A percentile compares a stretch with the other conserved stretches of the same genome.
phyloP scores from a whole-genome alignment of 2,113 vertebrate genomes.

The Xenopus laevis region DNA sequence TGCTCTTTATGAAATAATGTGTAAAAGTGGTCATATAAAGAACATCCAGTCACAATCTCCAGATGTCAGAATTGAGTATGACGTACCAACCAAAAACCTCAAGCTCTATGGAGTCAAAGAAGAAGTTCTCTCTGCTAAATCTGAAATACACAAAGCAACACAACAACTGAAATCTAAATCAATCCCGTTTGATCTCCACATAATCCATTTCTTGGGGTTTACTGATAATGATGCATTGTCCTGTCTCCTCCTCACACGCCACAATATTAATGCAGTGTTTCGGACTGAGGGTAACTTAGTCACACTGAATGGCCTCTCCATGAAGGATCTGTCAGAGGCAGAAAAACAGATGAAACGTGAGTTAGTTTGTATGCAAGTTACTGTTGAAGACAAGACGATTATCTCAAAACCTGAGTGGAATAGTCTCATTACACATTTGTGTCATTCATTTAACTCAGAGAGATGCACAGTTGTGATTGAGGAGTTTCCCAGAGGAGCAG shows the following conservation, averaged over 20 bases:
- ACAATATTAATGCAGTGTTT: slow-evolving; percentile 65
- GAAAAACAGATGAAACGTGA: slow-evolving; percentile 59
- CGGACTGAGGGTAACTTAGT: slow-evolving; percentile 54
- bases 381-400: slow-evolving; percentile 58
- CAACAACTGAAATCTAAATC: slow-evolving; percentile 51
- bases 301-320: slow-evolving; percentile 57
- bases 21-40: slow-evolving; percentile 53
- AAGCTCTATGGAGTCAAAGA: slow-evolving; percentile 62
- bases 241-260: slow-evolving; percentile 59
- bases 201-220: slow-evolving; percentile 65
- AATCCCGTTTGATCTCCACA: slow-evolving; percentile 48
- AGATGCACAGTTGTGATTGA: slow-evolving; percentile 50
- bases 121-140: slow-evolving; percentile 67
- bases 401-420: slow-evolving; percentile 63
- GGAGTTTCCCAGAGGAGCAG: slow-evolving; percentile 22
- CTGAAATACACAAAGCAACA: slow-evolving; percentile 58
- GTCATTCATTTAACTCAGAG: slow-evolving; percentile 45
- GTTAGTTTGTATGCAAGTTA: slow-evolving; percentile 56
- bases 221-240: slow-evolving; percentile 60
- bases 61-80: slow-evolving; percentile 59
- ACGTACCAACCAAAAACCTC: slow-evolving; percentile 48
- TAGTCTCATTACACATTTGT: slow-evolving; percentile 48
- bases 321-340: slow-evolving; percentile 59
- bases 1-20: slow-evolving; percentile 61
- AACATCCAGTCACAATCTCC: slow-evolving; percentile 54